These are phyloP conservation scores for Fulica atra DNA, from an alignment of 2,113 vertebrate species.

Conservation along the genomic window DNA sequence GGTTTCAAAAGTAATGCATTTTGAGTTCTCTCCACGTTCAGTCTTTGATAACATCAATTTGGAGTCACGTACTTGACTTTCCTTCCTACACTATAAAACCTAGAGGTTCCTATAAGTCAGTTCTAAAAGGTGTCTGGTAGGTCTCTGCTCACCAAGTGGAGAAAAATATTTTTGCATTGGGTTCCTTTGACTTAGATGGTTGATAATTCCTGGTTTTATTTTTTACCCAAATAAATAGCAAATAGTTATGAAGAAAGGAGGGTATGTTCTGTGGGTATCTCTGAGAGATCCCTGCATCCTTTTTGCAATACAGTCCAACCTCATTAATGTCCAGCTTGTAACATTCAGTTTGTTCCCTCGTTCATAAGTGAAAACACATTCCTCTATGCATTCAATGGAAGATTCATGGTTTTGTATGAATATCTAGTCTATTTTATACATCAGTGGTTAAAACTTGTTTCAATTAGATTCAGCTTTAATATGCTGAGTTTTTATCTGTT, in stretches of 20 bases:
- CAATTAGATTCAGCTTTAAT: neutral
- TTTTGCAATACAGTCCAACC: neutral
- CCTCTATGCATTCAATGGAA: neutral
- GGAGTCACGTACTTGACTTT: neutral
- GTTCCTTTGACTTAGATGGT: neutral
- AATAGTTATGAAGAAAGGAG: neutral
- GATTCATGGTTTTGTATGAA: neutral
- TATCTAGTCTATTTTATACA: neutral
- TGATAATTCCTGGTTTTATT: neutral
- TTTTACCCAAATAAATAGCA: neutral
- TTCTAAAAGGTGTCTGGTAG: neutral
- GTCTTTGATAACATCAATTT: neutral
- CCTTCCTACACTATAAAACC: neutral
- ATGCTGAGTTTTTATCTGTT: no score
- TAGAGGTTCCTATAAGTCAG: neutral
- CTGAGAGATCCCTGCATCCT: neutral
- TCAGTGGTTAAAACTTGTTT: neutral
- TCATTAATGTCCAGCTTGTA: neutral
- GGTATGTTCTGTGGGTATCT: neutral
- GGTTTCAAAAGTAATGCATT: neutral
- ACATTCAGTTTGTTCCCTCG: neutral
- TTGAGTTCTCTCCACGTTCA: neutral
- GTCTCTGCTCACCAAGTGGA: accelerated
- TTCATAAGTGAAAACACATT: neutral
- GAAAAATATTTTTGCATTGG: neutral